phyloP scores from a whole-genome alignment of 2,113 vertebrate species.

The Muscicapa adusta region DNA sequence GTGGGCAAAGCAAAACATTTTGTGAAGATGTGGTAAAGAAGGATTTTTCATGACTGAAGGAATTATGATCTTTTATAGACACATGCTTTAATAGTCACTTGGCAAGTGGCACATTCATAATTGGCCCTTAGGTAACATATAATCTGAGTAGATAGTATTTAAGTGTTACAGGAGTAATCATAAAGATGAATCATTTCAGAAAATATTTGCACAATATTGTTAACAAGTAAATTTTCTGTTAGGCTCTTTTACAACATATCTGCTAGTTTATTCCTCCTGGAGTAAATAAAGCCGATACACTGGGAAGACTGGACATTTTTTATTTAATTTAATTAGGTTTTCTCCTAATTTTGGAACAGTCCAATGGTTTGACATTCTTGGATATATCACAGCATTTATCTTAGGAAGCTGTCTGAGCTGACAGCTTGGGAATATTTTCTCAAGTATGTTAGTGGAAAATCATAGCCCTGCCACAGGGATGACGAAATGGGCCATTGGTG shows the following conservation, averaged over 20 bases:
- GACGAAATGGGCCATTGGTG: neutral
- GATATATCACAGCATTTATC: neutral
- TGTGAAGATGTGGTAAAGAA: neutral
- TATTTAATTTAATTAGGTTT: neutral
- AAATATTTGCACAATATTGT: neutral
- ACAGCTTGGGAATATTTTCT: neutral
- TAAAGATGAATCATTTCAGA: neutral
- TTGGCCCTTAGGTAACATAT: conserved; percentile 24
- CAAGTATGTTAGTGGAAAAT: neutral
- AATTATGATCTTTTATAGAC: neutral
- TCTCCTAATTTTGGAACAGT: neutral
- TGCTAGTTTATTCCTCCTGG: neutral
- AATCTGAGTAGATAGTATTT: conserved; percentile 18
- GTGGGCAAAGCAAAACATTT: conserved; percentile 2
- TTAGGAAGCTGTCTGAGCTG: neutral
- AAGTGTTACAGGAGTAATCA: neutral
- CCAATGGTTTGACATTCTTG: neutral
- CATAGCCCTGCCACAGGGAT: neutral
- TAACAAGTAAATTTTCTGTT: neutral
- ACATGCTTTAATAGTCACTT: neutral
- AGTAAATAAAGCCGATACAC: neutral
- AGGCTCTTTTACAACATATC: neutral
- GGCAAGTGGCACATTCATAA: conserved; percentile 3
- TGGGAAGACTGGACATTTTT: neutral
- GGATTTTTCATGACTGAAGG: neutral